phyloP scores from a whole-genome alignment of 2,888 invertebrate genomes.

The Tenthredo livida region DNA sequence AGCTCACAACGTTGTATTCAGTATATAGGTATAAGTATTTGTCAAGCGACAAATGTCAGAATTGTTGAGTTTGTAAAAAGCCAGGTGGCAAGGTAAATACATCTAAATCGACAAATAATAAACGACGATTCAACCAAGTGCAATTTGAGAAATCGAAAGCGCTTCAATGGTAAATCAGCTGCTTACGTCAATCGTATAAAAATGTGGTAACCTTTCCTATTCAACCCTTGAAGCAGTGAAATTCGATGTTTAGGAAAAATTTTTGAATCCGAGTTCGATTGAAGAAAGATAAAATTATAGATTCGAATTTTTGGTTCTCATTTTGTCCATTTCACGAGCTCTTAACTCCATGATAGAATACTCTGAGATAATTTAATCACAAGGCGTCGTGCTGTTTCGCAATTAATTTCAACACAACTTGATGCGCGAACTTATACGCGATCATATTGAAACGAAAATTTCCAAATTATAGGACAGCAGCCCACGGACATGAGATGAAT shows the following conservation, averaged over 20 bases:
- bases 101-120: not conserved
- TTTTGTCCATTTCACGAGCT: not conserved
- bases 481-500: constrained; percentile 15
- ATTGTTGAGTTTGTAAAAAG: not conserved
- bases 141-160: not conserved
- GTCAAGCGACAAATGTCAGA: constrained; percentile 29
- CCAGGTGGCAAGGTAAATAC: not conserved
- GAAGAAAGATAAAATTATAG: no score
- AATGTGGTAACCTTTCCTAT: not conserved
- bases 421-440: not conserved
- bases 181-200: not conserved
- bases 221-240: not conserved
- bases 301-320: not conserved
- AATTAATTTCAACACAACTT: constrained; percentile 30
- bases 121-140: not conserved
- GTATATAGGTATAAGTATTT: not conserved
- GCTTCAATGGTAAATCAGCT: not conserved
- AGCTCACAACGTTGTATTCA: not conserved
- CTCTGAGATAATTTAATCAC: not conserved
- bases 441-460: constrained; percentile 29
- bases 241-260: not conserved
- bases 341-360: not conserved
- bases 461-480: not conserved
- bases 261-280: not conserved
- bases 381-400: not conserved